phyloP scores from a whole-genome alignment of 2,113 vertebrate genomes.

The Orthonyx spaldingii region DNA sequence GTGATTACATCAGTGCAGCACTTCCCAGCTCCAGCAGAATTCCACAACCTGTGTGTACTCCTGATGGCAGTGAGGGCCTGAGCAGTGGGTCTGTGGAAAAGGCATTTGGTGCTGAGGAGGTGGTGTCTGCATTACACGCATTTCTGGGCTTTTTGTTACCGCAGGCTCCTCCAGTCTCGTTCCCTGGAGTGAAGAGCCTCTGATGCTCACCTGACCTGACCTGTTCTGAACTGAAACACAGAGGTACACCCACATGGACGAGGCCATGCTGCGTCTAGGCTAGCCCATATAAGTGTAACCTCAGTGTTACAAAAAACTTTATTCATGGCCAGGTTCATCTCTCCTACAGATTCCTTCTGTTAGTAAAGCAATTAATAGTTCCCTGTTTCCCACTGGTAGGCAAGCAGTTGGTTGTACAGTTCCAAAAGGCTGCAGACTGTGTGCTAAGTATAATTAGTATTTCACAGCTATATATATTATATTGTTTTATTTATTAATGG shows the following conservation, averaged over 20 bases:
- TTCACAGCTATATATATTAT: background rate
- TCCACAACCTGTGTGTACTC: accelerated
- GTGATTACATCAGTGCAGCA: background rate
- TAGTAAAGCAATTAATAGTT: background rate
- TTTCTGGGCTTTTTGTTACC: background rate
- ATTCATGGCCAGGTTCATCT: background rate
- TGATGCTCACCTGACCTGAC: background rate
- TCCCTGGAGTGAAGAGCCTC: background rate
- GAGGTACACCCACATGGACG: accelerated
- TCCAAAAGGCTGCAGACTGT: background rate
- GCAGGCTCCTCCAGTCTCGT: accelerated
- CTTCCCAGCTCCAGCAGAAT: background rate
- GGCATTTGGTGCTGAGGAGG: background rate
- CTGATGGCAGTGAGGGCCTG: background rate
- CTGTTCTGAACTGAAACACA: background rate
- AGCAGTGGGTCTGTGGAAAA: background rate
- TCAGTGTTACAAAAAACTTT: background rate
- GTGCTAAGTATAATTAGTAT: background rate
- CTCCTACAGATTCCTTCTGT: background rate
- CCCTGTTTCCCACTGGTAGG: background rate
- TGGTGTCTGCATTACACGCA: background rate
- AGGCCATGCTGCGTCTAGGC: background rate
- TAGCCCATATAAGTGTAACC: background rate
- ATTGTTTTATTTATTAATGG: background rate
- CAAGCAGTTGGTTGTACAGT: background rate